Percentiles rank a stretch among this genome's conserved stretches.
Evolutionary conservation across 2,888 invertebrate genomes (phyloP).

Genomic region (Macaria liturata): DNA sequence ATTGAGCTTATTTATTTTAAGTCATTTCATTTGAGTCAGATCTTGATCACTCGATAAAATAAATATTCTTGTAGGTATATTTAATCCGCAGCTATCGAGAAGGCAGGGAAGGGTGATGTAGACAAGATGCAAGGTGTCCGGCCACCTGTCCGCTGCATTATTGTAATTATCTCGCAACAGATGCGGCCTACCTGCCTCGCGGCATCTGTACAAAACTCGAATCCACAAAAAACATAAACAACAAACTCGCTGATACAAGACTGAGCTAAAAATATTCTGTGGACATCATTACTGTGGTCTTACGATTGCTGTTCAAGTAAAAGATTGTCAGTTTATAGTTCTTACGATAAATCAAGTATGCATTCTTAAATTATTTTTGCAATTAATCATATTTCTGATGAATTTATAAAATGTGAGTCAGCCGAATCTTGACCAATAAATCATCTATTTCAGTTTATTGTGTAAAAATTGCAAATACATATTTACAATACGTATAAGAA

Average conservation of each 20-base stretch:
- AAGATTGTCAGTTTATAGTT: too few species aligned
- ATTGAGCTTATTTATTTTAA: constrained; percentile 37
- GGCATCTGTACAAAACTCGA: constrained; percentile 40
- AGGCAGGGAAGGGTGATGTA: constrained; percentile 33
- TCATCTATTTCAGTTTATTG: too few species aligned
- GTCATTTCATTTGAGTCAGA: constrained; percentile 27
- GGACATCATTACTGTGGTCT: constrained; percentile 3
- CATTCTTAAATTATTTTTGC: too few species aligned
- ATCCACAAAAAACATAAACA: constrained; percentile 51
- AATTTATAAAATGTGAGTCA: too few species aligned
- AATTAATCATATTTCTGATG: too few species aligned
- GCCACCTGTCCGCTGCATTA: constrained; percentile 69
- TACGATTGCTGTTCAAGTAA: constrained; percentile 34
- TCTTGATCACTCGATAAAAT: not conserved
- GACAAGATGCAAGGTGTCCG: constrained; percentile 72
- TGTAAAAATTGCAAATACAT: too few species aligned
- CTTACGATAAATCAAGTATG: too few species aligned
- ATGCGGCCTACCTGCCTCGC: constrained; percentile 69
- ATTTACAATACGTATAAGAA: too few species aligned
- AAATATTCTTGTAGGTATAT: not conserved
- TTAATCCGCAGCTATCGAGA: constrained; percentile 5
- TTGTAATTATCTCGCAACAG: constrained; percentile 70
- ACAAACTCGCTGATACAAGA: constrained; percentile 24
- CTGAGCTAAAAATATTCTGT: constrained; percentile 24
- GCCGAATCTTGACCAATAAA: too few species aligned